These are phyloP conservation scores for Grammomys dolichurus DNA, from an alignment of 2,113 vertebrate species.

Conservation along the genomic window DNA sequence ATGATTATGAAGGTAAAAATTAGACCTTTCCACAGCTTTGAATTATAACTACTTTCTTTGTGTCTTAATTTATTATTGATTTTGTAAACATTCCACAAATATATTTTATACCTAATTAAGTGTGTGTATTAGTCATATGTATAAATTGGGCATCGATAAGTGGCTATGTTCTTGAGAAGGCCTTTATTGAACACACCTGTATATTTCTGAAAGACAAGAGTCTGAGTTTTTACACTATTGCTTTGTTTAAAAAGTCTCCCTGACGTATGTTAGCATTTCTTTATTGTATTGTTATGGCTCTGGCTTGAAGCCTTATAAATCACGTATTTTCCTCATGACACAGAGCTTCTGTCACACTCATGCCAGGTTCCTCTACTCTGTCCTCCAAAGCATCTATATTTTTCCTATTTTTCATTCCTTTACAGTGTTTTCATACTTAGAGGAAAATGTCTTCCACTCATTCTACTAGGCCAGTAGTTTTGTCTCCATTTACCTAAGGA, in stretches of 20 bases:
- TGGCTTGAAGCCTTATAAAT: not conserved
- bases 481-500: slow-evolving; percentile 3
- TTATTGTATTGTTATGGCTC: not conserved
- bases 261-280: not conserved
- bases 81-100: not conserved
- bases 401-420: slow-evolving; percentile 26
- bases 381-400: not conserved
- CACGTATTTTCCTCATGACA: not conserved
- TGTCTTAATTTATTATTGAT: not conserved
- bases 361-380: slow-evolving; percentile 1
- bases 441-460: slow-evolving; percentile 43
- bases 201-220: slow-evolving; percentile 15
- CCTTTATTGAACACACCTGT: not conserved
- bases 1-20: not conserved
- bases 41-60: not conserved
- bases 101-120: not conserved
- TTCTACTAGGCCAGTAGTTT: slow-evolving; percentile 3
- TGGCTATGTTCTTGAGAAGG: not conserved
- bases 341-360: not conserved
- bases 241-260: not conserved
- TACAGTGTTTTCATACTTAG: not conserved
- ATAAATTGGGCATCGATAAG: not conserved
- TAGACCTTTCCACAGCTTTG: not conserved
- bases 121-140: not conserved
- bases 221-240: not conserved